Percentiles rank a stretch among this genome's conserved stretches.
Conservation (phyloP, 2,888 invertebrate species). For the Megamerina dolium region DNA sequence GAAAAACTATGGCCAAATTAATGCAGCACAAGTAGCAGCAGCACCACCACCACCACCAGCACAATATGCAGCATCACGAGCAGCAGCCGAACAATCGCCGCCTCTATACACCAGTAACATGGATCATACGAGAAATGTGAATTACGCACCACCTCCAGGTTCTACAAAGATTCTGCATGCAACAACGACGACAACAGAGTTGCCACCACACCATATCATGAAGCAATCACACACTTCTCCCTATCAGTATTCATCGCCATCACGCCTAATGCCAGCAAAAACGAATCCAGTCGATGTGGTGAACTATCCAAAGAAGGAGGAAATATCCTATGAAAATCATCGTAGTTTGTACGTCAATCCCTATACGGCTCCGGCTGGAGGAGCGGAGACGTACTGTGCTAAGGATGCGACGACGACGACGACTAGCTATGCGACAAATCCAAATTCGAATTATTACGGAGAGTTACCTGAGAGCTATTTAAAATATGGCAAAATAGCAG, state of each 20-base stretch:
- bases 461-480: slow-evolving; percentile 26
- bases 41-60: too few relatives aligned
- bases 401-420: too few relatives aligned
- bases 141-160: background rate
- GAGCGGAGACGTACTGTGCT: too few relatives aligned
- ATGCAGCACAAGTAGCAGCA: background rate
- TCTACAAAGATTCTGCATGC: too few relatives aligned
- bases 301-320: slow-evolving; percentile 20
- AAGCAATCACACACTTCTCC: slow-evolving; percentile 20
- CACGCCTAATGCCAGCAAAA: slow-evolving; percentile 2
- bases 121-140: background rate
- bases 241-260: slow-evolving; percentile 22
- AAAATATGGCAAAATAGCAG: slow-evolving; percentile 34
- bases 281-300: slow-evolving; percentile 10
- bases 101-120: too few relatives aligned
- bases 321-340: slow-evolving; percentile 16
- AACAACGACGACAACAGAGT: slow-evolving; percentile 21
- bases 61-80: too few relatives aligned
- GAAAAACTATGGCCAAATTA: too few relatives aligned
- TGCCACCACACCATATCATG: slow-evolving; percentile 21
- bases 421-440: too few relatives aligned
- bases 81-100: too few relatives aligned
- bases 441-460: slow-evolving; percentile 18
- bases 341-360: slow-evolving; percentile 36
- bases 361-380: slow-evolving; percentile 29